These are phyloP conservation scores for Adelphocoris suturalis DNA, from an alignment of 2,888 invertebrate species.

Conservation along the genomic window DNA sequence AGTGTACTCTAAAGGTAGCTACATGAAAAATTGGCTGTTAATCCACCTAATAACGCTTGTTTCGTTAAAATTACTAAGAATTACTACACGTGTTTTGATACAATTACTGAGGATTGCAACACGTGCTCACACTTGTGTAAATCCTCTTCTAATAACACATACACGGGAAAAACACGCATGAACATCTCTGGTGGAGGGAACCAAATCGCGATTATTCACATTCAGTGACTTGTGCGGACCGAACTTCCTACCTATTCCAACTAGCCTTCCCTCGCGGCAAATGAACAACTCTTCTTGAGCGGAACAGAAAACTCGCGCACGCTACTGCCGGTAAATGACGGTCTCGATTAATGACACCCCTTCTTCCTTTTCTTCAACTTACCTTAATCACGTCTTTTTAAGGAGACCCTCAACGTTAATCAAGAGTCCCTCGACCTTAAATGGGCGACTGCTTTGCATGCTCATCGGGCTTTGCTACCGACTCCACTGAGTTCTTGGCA, in stretches of 20 bases:
- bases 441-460: slow-evolving; percentile 35
- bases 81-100: not conserved
- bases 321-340: slow-evolving; percentile 23
- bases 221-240: not conserved
- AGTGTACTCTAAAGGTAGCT: not conserved
- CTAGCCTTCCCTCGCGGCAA: not conserved
- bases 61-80: not conserved
- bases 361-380: slow-evolving; percentile 12
- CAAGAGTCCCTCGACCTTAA: slow-evolving; percentile 32
- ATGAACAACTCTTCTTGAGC: slow-evolving; percentile 11
- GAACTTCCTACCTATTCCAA: not conserved
- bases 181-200: not conserved
- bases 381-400: slow-evolving; percentile 22
- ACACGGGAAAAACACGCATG: not conserved
- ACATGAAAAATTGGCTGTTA: not conserved
- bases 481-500: slow-evolving; percentile 5
- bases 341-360: slow-evolving; percentile 17
- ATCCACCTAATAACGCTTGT: not conserved
- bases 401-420: not conserved
- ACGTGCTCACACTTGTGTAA: not conserved
- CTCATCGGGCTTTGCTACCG: slow-evolving; percentile 13
- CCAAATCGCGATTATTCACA: not conserved
- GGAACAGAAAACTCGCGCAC: slow-evolving; percentile 27
- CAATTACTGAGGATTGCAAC: not conserved
- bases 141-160: not conserved